These are phyloP conservation scores for Aphelinus atriplicis DNA, from an alignment of 1,140 invertebrate genomes.

Conservation along the genomic window DNA sequence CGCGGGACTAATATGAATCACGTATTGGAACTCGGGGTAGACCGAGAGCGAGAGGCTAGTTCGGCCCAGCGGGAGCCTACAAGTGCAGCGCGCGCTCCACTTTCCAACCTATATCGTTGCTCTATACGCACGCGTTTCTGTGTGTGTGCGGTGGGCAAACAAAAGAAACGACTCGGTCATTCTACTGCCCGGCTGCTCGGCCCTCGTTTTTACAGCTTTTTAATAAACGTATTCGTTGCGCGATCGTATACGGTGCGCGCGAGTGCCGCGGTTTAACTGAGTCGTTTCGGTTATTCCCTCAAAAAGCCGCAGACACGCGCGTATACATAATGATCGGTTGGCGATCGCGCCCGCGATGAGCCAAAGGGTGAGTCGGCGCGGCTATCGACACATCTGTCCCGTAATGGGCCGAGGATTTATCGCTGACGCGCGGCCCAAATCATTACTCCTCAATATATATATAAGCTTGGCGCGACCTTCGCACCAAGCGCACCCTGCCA, in stretches of 20 bases:
- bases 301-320: slow-evolving; percentile 23
- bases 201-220: slow-evolving; percentile 6
- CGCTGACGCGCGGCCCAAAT: slow-evolving; percentile 60
- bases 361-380: slow-evolving; percentile 51
- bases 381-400: slow-evolving; percentile 63
- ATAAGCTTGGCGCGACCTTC: slow-evolving; percentile 38
- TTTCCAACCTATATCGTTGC: background rate
- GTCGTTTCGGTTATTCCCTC: slow-evolving; percentile 28
- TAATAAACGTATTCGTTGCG: slow-evolving; percentile 25
- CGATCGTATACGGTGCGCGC: too few relatives aligned
- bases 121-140: background rate
- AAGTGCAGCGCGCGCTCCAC: slow-evolving; percentile 7
- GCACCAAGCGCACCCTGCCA: slow-evolving; percentile 52
- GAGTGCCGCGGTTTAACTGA: slow-evolving; percentile 20
- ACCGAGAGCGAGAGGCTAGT: background rate
- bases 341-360: slow-evolving; percentile 20
- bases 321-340: slow-evolving; percentile 28
- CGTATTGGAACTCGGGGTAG: slow-evolving; percentile 16
- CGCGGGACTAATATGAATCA: slow-evolving; percentile 34
- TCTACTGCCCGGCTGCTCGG: background rate
- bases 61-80: slow-evolving; percentile 15
- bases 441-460: slow-evolving; percentile 50
- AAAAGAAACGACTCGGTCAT: background rate
- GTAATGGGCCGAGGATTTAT: slow-evolving; percentile 62
- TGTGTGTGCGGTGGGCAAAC: background rate